Percentiles rank a stretch among this genome's conserved stretches.
Conservation (phyloP, 2,888 invertebrate genomes). For the Acrocyrtus sp. region DNA sequence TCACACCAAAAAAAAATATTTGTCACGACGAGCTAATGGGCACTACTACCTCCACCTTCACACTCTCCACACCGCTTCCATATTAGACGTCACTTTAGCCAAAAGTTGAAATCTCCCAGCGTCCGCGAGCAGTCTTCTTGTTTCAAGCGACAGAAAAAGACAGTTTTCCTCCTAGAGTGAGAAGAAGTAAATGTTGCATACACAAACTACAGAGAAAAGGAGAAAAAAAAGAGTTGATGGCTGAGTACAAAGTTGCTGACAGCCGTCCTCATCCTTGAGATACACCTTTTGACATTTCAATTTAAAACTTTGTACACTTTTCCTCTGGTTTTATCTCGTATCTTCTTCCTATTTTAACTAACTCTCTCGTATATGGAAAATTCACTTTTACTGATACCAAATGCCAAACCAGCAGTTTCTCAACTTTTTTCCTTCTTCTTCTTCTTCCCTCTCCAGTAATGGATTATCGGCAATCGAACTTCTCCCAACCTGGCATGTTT, state of each 20-base stretch:
- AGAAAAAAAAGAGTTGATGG: too few relatives aligned
- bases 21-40: too few relatives aligned
- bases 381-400: neutral
- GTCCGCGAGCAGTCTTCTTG: too few relatives aligned
- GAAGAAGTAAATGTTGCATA: too few relatives aligned
- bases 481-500: constrained; percentile 2
- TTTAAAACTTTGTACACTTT: constrained; percentile 25
- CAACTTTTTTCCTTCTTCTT: neutral
- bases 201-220: too few relatives aligned
- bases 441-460: neutral
- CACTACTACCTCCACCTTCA: too few relatives aligned
- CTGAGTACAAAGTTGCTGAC: constrained; percentile 22
- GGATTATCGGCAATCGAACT: constrained; percentile 12
- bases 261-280: neutral
- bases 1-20: too few relatives aligned
- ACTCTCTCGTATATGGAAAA: neutral
- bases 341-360: neutral
- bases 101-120: too few relatives aligned
- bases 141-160: too few relatives aligned
- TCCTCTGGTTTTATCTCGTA: neutral
- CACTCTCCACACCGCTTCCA: too few relatives aligned
- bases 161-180: too few relatives aligned
- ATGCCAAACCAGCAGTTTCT: neutral
- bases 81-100: too few relatives aligned
- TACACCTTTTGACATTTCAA: constrained; percentile 37